phyloP scores from a whole-genome alignment of 2,888 invertebrate genomes.

The Gortyna flavago region DNA sequence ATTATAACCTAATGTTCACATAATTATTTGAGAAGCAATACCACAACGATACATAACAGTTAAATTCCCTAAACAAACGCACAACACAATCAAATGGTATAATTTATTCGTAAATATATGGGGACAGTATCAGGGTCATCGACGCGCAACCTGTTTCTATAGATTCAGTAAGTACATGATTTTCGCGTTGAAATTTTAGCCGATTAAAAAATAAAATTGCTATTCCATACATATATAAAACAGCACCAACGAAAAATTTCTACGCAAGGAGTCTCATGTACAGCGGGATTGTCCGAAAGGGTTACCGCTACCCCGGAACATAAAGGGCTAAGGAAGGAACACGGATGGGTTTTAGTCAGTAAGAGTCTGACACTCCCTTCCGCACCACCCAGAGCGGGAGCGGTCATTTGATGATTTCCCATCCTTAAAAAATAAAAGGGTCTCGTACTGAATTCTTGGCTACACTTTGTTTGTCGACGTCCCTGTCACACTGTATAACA shows the following conservation, averaged over 20 bases:
- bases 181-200: background rate
- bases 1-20: background rate
- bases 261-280: background rate
- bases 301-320: too few species aligned
- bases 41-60: conserved; percentile 8
- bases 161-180: background rate
- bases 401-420: too few species aligned
- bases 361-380: too few species aligned
- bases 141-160: background rate
- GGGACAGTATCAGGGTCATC: background rate
- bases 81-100: background rate
- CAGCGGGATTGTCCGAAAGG: too few species aligned
- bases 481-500: background rate
- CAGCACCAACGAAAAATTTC: background rate
- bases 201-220: background rate
- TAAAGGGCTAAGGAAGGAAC: too few species aligned
- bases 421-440: too few species aligned
- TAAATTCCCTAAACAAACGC: background rate
- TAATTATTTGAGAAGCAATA: conserved; percentile 9
- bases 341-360: too few species aligned
- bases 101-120: background rate
- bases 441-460: too few species aligned
- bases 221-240: background rate
- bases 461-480: background rate
- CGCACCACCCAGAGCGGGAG: too few species aligned